phyloP scores from a whole-genome alignment of 2,113 vertebrate genomes.

The Campylomormyrus numenius region DNA sequence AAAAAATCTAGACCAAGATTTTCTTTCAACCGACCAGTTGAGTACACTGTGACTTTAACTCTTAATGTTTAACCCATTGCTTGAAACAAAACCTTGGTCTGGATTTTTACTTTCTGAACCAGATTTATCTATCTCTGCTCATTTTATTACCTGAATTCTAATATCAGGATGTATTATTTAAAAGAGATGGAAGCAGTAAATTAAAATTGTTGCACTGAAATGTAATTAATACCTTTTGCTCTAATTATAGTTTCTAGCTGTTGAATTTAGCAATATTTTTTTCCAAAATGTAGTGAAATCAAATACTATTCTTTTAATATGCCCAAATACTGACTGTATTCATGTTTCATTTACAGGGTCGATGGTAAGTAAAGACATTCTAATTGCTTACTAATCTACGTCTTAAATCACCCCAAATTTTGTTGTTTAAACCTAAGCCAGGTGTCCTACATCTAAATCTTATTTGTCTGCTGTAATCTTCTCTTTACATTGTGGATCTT shows the following conservation, averaged over 20 bases:
- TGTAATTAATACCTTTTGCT: neutral
- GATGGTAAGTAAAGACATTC: slow-evolving; percentile 74
- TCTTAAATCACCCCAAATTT: neutral
- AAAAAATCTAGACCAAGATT: neutral
- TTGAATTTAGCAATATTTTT: neutral
- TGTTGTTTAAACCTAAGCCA: neutral
- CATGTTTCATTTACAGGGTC: slow-evolving; percentile 56
- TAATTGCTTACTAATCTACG: neutral
- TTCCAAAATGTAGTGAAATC: neutral
- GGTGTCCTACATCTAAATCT: neutral
- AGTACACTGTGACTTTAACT: neutral
- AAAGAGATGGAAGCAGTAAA: neutral
- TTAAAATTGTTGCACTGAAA: neutral
- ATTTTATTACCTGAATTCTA: neutral
- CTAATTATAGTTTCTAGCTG: neutral
- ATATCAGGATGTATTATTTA: neutral
- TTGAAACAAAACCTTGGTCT: neutral
- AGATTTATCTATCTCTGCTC: neutral
- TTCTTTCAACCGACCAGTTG: neutral
- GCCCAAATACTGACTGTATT: neutral
- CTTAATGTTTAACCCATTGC: neutral
- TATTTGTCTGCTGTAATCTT: neutral
- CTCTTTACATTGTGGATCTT: neutral
- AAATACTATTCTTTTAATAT: neutral
- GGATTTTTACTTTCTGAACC: neutral